A percentile compares a stretch with the other conserved stretches of the same genome.
phyloP scores from a whole-genome alignment of 2,113 vertebrate genomes.

The Rhabdornis inornatus region DNA sequence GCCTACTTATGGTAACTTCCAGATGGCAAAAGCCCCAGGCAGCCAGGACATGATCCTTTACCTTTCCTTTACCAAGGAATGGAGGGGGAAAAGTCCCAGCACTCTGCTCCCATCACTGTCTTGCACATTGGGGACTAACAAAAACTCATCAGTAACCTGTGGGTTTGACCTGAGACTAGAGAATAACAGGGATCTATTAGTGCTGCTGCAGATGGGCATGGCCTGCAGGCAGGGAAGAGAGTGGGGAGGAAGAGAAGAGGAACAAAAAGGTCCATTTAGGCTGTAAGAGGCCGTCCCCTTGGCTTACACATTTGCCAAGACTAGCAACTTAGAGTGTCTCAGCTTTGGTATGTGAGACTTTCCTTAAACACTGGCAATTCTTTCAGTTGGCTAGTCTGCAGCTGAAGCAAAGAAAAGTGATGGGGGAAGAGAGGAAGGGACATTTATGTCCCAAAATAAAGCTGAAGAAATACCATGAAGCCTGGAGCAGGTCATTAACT shows the following conservation, averaged over 20 bases:
- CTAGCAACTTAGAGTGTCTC: neutral
- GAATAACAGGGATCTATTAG: neutral
- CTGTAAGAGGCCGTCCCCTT: neutral
- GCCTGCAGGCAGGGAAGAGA: neutral
- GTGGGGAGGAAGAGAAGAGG: neutral
- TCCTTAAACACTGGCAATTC: neutral
- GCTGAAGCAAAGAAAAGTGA: neutral
- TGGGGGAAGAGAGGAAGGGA: neutral
- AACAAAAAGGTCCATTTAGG: neutral
- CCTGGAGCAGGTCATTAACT: neutral
- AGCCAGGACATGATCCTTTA: neutral
- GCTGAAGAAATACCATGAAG: neutral
- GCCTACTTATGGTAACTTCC: neutral
- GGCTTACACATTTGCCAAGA: neutral
- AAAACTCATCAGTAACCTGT: neutral
- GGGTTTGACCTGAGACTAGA: neutral
- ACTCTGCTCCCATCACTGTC: accelerated
- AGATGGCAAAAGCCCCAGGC: neutral
- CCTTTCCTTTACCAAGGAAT: neutral
- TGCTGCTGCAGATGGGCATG: neutral
- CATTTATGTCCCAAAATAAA: neutral
- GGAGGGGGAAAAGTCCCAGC: accelerated
- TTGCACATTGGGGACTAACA: neutral
- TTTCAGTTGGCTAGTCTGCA: neutral
- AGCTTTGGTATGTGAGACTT: neutral